Base-by-base conservation (phyloP, 2,113 vertebrate genomes). In the Microcebus murinus region DNA sequence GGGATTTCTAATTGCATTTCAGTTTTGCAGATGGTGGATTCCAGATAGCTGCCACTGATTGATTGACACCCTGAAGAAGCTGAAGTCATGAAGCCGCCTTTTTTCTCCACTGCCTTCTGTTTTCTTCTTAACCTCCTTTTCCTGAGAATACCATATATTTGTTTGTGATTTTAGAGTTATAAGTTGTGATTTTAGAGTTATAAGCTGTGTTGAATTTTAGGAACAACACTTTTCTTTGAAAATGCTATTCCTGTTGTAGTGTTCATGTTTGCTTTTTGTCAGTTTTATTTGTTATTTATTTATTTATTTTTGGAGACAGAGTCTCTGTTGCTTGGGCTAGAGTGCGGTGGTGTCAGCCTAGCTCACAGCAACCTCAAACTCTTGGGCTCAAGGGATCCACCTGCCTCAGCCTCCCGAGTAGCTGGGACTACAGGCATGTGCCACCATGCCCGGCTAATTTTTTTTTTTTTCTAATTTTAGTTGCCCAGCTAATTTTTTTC, bases 1-100 rank as follows among this genome's bases (percentile, higher is more conserved):
- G 25, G 8, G 9, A 81, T 95, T 97, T 90, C 42, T 95, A 92
- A 94, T 57, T 83, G 9, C 8, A 59, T 92, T 90, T 76, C 77
- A 59, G 20, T 96, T 97, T 94, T 23, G 8, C 50, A 96, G 91
- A 52, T 90, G 71, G 50, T 88, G 12, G 13, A 71, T 76, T 90
- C 81, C 63, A 4, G 61, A 59, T 90, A 80, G 25, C 57, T 71
- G 81, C 87, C 89, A 34, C 77, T 88, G 25, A 90, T 71, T 71
- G 42, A 4, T 29, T 92, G 74, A 92, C 14, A 77, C 29, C 65
- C 11, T 74, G 50, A 31, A 95, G 82, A 93, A 81, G 61, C n/a
- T 90, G 61, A 94, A 80, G 36, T 77, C 36, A n/a, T 63, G 61
- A 96, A 93, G 67, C 34, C 55, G 67, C 34, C 36, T 48, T 57